These are phyloP conservation scores for Lamprotornis superbus DNA, from an alignment of 2,113 vertebrate genomes.

Conservation along the genomic window DNA sequence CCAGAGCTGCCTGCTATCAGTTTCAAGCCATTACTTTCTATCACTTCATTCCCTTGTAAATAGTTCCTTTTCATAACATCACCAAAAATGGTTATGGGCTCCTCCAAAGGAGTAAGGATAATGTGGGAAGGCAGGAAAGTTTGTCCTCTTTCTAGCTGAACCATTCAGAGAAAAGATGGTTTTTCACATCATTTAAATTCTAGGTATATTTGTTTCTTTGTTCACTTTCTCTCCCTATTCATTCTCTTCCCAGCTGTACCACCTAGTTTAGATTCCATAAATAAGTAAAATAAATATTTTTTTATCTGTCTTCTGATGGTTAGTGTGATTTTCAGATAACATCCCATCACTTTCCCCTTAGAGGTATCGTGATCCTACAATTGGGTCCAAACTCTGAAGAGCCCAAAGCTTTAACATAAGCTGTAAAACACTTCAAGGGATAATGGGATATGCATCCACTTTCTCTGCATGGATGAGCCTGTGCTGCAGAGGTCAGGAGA, in stretches of 20 bases:
- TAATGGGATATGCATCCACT: constrained; percentile 46
- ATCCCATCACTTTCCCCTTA: background rate
- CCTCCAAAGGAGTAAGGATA: background rate
- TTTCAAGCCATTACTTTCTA: background rate
- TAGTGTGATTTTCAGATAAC: background rate
- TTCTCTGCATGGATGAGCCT: constrained; percentile 52
- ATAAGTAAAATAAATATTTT: background rate
- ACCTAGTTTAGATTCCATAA: background rate
- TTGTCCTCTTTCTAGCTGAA: background rate
- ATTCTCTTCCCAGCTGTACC: background rate
- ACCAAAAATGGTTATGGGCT: background rate
- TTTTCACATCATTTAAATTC: background rate
- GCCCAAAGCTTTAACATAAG: background rate
- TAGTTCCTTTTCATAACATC: background rate
- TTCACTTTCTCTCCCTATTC: rapidly evolving
- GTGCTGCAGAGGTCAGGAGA: constrained; percentile 10
- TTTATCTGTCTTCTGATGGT: background rate
- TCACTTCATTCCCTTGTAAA: background rate
- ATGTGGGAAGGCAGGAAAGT: background rate
- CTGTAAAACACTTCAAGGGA: constrained; percentile 16
- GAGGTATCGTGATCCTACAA: background rate
- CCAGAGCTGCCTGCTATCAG: too few species aligned
- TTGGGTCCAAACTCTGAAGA: background rate
- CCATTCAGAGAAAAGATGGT: background rate
- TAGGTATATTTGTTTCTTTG: background rate